Evolutionary conservation across 2,113 vertebrate species (phyloP).

Genomic region (Probosciger aterrimus): DNA sequence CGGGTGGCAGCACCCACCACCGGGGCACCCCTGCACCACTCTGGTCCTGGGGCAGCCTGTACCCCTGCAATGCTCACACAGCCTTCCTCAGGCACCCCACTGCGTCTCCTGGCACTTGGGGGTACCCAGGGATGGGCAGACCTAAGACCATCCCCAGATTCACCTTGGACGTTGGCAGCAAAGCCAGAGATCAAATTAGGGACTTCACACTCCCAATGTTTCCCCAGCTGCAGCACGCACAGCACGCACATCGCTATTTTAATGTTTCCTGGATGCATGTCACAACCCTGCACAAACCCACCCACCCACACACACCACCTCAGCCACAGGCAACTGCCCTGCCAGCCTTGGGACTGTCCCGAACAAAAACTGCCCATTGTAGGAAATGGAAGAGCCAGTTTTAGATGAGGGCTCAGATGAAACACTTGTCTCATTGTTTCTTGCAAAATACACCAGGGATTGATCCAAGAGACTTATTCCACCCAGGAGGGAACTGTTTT

Average conservation of each 20-base stretch:
- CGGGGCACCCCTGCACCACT: background rate
- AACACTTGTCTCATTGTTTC: background rate
- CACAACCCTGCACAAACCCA: background rate
- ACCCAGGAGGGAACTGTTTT: background rate
- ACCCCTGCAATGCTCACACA: background rate
- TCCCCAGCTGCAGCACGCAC: background rate
- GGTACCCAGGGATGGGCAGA: background rate
- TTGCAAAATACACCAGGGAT: background rate
- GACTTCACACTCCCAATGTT: background rate
- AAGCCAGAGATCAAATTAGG: background rate
- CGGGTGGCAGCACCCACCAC: background rate
- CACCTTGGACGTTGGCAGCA: background rate
- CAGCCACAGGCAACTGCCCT: background rate
- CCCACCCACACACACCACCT: background rate
- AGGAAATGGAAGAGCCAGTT: background rate
- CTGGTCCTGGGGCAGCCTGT: background rate
- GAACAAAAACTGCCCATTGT: background rate
- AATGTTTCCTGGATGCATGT: conserved; percentile 6
- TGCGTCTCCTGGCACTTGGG: background rate
- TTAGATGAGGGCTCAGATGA: background rate
- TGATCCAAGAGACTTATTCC: background rate
- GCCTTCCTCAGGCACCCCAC: background rate
- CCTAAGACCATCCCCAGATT: background rate
- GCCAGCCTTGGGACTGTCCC: background rate
- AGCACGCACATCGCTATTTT: background rate